phyloP scores from a whole-genome alignment of 2,888 invertebrate genomes.

The Sisyra nigra region DNA sequence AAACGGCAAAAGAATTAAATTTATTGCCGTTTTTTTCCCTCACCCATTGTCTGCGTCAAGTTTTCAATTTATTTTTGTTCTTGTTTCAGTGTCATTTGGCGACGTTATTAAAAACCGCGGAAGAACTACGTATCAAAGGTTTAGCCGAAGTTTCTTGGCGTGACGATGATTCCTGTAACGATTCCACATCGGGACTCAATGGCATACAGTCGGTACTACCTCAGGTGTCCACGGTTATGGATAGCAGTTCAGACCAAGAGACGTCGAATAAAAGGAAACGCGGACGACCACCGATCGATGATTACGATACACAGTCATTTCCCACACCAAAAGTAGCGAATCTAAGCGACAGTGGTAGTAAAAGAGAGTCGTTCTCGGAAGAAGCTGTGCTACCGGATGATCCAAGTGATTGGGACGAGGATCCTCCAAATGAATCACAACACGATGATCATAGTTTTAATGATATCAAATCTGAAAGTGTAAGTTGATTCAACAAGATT shows the following conservation, averaged over 20 bases:
- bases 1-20: no score
- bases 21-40: no score
- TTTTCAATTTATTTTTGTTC: no score
- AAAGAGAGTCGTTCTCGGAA: slow-evolving; percentile 3
- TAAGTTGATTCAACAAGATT: slow-evolving; percentile 6
- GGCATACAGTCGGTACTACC: slow-evolving; percentile 23
- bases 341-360: slow-evolving; percentile 26
- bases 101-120: slow-evolving; percentile 78
- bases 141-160: slow-evolving; percentile 81
- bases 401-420: slow-evolving; percentile 7
- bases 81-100: slow-evolving; percentile 63
- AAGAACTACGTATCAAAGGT: slow-evolving; percentile 82
- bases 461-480: slow-evolving; percentile 6
- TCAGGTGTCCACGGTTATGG: slow-evolving; percentile 28
- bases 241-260: slow-evolving; percentile 18
- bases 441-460: slow-evolving; percentile 4
- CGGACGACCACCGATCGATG: slow-evolving; percentile 50
- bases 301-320: slow-evolving; percentile 32
- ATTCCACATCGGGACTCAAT: slow-evolving; percentile 12
- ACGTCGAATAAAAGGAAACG: slow-evolving; percentile 41
- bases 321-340: slow-evolving; percentile 34
- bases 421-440: slow-evolving; percentile 5
- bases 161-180: slow-evolving; percentile 30
- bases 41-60: no score
- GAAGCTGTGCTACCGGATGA: slow-evolving; percentile 8